Conservation (phyloP, 2,113 vertebrate genomes). For the Mesocricetus auratus region DNA sequence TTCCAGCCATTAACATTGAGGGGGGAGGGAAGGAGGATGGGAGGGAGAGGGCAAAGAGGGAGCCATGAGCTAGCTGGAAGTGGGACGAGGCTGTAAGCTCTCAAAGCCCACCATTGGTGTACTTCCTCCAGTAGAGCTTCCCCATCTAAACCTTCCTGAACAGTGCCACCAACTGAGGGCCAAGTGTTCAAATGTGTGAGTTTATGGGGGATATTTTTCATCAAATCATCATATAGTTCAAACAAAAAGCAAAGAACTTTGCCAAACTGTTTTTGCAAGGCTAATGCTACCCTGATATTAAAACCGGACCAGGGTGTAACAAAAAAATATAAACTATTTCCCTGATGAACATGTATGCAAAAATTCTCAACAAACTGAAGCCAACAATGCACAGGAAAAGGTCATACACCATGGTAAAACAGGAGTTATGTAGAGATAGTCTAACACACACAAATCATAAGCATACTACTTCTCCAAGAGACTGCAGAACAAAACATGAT, state of each 20-base stretch:
- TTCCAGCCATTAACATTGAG: neutral
- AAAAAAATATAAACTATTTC: neutral
- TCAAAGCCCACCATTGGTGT: neutral
- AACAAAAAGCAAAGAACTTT: neutral
- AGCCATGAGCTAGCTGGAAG: neutral
- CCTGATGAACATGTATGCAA: neutral
- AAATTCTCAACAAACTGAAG: neutral
- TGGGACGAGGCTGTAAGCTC: neutral
- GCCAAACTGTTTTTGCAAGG: neutral
- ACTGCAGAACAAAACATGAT: neutral
- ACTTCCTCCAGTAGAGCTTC: neutral
- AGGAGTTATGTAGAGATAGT: neutral
- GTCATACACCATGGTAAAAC: too few species aligned
- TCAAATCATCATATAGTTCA: neutral
- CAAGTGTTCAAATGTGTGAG: neutral
- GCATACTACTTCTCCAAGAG: neutral
- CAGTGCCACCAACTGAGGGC: neutral
- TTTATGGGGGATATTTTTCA: neutral
- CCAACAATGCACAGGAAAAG: neutral
- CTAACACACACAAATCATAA: neutral
- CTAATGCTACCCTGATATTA: neutral
- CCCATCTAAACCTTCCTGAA: neutral
- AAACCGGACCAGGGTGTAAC: neutral
- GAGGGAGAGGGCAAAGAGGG: neutral
- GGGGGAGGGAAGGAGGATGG: fast-evolving